Evolutionary conservation across 2,888 invertebrate genomes (phyloP).

Genomic region (Mimumesa dahlbomi): DNA sequence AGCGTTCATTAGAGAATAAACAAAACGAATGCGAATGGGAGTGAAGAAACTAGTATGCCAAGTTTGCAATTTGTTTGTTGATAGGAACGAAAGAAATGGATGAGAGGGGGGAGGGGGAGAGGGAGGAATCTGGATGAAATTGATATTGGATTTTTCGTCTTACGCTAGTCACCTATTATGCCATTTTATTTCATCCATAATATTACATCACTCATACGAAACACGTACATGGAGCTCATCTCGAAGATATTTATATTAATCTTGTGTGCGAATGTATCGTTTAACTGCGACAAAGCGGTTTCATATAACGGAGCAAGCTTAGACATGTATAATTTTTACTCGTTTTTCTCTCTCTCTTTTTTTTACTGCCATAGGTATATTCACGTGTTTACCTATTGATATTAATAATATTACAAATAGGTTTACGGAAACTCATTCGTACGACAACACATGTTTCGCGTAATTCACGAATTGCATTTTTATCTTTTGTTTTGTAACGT

Average conservation of each 20-base stretch:
- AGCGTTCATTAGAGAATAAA: constrained; percentile 52
- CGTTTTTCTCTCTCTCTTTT: constrained; percentile 24
- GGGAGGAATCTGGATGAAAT: constrained; percentile 36
- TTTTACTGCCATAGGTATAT: constrained; percentile 65
- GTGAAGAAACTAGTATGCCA: constrained; percentile 30
- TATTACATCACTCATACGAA: constrained; percentile 44
- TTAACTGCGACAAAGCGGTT: constrained; percentile 43
- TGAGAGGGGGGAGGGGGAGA: background rate
- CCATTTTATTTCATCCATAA: constrained; percentile 63
- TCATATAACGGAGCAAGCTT: constrained; percentile 40
- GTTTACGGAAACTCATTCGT: constrained; percentile 16
- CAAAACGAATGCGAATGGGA: constrained; percentile 37
- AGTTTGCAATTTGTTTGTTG: constrained; percentile 39
- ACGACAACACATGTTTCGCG: too few species aligned
- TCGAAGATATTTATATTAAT: constrained; percentile 40
- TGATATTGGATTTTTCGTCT: constrained; percentile 58
- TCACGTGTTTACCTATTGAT: constrained; percentile 31
- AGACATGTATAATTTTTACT: constrained; percentile 33
- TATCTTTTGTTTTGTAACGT: too few species aligned
- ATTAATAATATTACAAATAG: constrained; percentile 45
- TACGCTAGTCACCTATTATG: constrained; percentile 69
- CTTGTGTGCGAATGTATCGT: constrained; percentile 48
- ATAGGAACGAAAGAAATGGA: background rate
- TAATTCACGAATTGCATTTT: too few species aligned
- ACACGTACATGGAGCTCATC: constrained; percentile 37